These are phyloP conservation scores for Drosophila differens DNA, from an alignment of 2,888 invertebrate species.

Conservation along the genomic window DNA sequence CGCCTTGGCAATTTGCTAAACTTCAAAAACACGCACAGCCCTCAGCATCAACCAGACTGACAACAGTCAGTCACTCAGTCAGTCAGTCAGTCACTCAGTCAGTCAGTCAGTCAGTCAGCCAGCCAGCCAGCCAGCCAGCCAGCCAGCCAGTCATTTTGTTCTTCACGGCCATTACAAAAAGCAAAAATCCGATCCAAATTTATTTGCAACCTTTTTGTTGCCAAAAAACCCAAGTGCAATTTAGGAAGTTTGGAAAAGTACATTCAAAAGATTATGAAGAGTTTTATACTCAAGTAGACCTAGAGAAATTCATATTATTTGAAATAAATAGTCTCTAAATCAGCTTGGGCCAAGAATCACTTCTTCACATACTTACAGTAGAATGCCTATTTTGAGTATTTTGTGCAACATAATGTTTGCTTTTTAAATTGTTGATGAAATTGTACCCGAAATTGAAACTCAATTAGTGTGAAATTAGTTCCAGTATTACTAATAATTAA, in stretches of 20 bases:
- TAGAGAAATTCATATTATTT: not conserved
- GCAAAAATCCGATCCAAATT: slow-evolving; percentile 64
- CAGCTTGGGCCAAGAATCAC: not conserved
- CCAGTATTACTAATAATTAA: not conserved
- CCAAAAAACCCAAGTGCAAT: slow-evolving; percentile 12
- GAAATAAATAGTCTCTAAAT: not conserved
- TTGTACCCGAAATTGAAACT: not conserved
- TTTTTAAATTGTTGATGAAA: not conserved
- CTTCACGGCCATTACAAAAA: slow-evolving; percentile 29
- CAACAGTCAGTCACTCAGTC: slow-evolving; percentile 23
- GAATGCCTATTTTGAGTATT: not conserved
- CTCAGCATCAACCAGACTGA: slow-evolving; percentile 32
- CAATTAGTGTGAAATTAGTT: not conserved
- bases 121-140: not conserved
- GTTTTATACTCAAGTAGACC: not conserved
- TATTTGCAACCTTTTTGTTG: slow-evolving; percentile 54
- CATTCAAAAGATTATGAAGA: not conserved
- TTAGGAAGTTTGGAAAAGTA: not conserved
- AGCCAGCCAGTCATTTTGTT: slow-evolving; percentile 2
- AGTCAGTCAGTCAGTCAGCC: not conserved
- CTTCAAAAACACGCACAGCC: slow-evolving; percentile 73
- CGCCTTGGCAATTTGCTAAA: slow-evolving; percentile 69
- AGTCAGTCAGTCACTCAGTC: not conserved
- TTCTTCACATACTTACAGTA: not conserved
- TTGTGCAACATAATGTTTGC: not conserved